Evolutionary conservation across 2,888 invertebrate species (phyloP), one percentile per base, ranked within the genome.

Genomic region (Agonum fuliginosum): DNA sequence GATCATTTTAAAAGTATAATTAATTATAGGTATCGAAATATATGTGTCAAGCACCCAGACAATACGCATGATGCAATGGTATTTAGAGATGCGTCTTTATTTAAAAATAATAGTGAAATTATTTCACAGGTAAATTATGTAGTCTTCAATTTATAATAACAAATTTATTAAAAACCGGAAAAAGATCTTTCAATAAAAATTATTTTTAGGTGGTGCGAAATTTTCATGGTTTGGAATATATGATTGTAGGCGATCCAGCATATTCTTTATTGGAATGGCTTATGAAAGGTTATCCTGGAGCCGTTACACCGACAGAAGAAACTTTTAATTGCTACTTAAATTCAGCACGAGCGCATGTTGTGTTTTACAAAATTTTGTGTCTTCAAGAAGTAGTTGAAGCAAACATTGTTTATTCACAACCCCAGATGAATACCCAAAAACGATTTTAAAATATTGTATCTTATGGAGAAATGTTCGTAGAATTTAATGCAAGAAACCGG

Each of bases 261-360:
- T 80, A 81, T 65, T 80, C 81, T 10, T 67, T 81, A 17, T 43
- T 81, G 5, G 78, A 79, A 12, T 80, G 80, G 80, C 78, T 81
- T 10, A 34, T 80, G 24, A 81, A 80, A 75, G 79, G 79, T 17
- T 80, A 78, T 69, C 71, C 70, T 46, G 79, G 78, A 34, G 62
- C 20, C 22, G 17, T 76, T 19, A 78, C 79, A 8, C 69, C 79
- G 8, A 75, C 79, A 37, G 75, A 81, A 79, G 79, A 81, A 27
- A 79, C 78, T 37, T 81, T 81, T 71, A 81, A 81, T 43, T 74
- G 71, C 5, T 80, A 80, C 41, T 48, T 79, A 20, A 80, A 74
- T 72, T 54, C 58, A 30, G 79, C 62, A 14, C 48, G 78, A 19
- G 77, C 80, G 14, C 43, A 41, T 51, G 80, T 81, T 5, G 81